Evolutionary conservation across 2,113 vertebrate genomes (phyloP).

Genomic region (Tragulus kanchil): DNA sequence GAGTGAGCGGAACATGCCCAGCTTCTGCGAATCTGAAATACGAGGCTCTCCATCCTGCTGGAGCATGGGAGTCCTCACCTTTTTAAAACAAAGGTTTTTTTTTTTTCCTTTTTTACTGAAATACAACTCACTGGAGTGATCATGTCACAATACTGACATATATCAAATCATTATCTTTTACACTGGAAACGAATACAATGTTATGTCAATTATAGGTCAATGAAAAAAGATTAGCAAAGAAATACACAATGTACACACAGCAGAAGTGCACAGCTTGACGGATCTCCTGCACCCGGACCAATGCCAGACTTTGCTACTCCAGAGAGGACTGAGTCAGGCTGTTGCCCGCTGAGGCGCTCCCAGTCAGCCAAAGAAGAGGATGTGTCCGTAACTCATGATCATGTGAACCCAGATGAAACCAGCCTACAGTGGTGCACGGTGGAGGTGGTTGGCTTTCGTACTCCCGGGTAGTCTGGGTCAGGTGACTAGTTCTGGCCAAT

Average conservation of each 20-base stretch:
- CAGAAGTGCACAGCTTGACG: neutral
- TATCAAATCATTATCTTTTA: neutral
- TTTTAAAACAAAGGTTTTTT: neutral
- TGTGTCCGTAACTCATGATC: accelerated
- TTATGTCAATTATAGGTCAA: neutral
- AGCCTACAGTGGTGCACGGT: accelerated
- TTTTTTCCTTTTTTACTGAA: too few species aligned
- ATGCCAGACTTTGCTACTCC: neutral
- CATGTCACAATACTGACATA: neutral
- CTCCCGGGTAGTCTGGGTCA: accelerated
- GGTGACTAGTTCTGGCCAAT: neutral
- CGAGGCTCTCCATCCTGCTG: neutral
- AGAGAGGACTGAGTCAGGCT: neutral
- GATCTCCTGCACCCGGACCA: neutral
- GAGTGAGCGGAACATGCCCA: neutral
- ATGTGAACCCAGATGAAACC: neutral
- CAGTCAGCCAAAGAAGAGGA: neutral
- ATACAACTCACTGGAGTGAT: too few species aligned
- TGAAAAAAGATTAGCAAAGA: neutral
- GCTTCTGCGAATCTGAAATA: neutral
- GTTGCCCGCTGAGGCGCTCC: neutral
- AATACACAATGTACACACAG: neutral
- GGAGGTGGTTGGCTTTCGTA: neutral
- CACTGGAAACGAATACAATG: neutral
- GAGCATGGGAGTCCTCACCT: neutral